Conservation (phyloP, 2,888 invertebrate genomes). For the Brachypalpus laphriformis region DNA sequence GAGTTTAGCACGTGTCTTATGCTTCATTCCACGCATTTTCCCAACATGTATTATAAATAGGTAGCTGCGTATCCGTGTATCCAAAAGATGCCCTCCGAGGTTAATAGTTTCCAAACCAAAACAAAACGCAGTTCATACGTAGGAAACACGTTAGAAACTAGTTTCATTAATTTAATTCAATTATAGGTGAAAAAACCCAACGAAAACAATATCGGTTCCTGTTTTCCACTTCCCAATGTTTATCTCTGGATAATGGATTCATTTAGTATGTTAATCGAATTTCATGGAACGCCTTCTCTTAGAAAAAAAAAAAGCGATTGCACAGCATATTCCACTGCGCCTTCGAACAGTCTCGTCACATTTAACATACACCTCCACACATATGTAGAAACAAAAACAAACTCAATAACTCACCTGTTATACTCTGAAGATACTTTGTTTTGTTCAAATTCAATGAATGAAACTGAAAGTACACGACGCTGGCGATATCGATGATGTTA, state of each 20-base stretch:
- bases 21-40: neutral
- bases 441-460: conserved; percentile 31
- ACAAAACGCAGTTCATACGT: neutral
- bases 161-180: neutral
- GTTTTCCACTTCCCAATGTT: neutral
- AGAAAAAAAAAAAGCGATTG: neutral
- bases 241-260: neutral
- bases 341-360: neutral
- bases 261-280: neutral
- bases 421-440: neutral
- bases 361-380: neutral
- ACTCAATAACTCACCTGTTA: conserved; percentile 34
- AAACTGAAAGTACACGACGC: conserved; percentile 50
- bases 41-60: neutral
- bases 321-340: neutral
- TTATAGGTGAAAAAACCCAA: neutral
- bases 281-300: neutral
- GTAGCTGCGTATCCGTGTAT: neutral
- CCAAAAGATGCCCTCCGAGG: neutral
- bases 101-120: neutral
- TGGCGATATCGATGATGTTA: conserved; percentile 44
- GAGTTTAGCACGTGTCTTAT: neutral
- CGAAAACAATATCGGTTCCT: neutral
- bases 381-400: neutral
- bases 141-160: neutral